phyloP scores from a whole-genome alignment of 2,797 vertebrate species.

The Tenualosa ilisha region DNA sequence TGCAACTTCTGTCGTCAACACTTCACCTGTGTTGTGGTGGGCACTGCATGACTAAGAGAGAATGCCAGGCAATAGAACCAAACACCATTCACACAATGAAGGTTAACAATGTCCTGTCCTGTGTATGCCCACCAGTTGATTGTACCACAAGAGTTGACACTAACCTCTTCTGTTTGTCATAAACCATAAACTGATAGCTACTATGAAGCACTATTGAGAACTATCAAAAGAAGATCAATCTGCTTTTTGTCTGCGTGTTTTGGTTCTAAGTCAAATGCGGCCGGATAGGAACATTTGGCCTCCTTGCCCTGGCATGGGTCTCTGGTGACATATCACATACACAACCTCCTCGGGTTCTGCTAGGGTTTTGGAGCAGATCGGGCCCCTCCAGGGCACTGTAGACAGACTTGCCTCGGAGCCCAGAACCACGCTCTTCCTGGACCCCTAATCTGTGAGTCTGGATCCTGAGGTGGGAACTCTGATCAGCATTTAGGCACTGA shows the following conservation, averaged over 20 bases:
- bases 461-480: conserved; percentile 56
- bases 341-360: conserved; percentile 59
- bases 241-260: neutral
- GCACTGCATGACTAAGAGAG: neutral
- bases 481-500: conserved; percentile 38
- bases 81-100: neutral
- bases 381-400: neutral
- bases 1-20: neutral
- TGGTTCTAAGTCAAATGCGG: conserved; percentile 34
- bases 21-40: neutral
- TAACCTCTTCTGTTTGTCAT: neutral
- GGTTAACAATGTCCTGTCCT: neutral
- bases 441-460: conserved; percentile 64
- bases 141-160: neutral
- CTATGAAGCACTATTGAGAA: neutral
- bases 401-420: neutral
- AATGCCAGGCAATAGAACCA: neutral
- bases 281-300: conserved; percentile 53
- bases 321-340: conserved; percentile 63
- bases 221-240: neutral
- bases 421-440: conserved; percentile 47
- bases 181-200: conserved; percentile 21
- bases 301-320: conserved; percentile 45
- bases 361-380: neutral
- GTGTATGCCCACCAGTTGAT: neutral